Base-by-base conservation (phyloP, 2,797 vertebrate genomes). In the Pagetopsis macropterus region DNA sequence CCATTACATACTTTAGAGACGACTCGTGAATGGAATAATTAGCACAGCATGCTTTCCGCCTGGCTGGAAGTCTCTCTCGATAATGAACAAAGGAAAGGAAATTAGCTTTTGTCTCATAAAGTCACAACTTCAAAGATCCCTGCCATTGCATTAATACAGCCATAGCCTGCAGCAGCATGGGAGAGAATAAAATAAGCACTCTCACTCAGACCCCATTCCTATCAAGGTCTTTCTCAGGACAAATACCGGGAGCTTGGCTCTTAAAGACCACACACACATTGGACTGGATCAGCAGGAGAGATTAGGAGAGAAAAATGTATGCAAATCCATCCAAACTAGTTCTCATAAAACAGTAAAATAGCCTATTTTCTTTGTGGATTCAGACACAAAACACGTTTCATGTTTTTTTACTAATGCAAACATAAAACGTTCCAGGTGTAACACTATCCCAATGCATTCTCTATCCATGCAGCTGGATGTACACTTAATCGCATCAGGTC, bases 61-160 rank as follows among this genome's bases (percentile, higher is more conserved):
- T 94, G 95, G 95, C 95, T 96, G 96, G 96, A 97, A 97, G 96
- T 96, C 95, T 95, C 96, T 96, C 95, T 95, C 96, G 96, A 97
- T 97, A 93, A 97, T 95, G 96, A 96, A 97, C 95, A 96, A 96
- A 96, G 95, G 96, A 94, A 96, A 96, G 94, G 94, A 97, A 96
- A 97, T 98, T 96, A 97, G 95, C 94, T 96, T 96, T 97, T 97
- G 96, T 96, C 95, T 96, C 94, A 96, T 97, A 96, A 97, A 96
- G 96, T 96, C 96, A 96, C 96, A 96, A 97, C 96, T 97, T 98
- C 97, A 98, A 98, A 98, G 96, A 97, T 96, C 95, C 95, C 94
- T 95, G 95, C 96, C 96, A 95, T 96, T 96, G 95, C 95, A 96
- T 97, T 97, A 97, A 98, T 97, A 96, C 96, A 96, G 96, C 94